Percentiles rank a stretch among this genome's conserved stretches.
Evolutionary conservation across 2,797 vertebrate species (phyloP).

Genomic region (Antrozous pallidus): DNA sequence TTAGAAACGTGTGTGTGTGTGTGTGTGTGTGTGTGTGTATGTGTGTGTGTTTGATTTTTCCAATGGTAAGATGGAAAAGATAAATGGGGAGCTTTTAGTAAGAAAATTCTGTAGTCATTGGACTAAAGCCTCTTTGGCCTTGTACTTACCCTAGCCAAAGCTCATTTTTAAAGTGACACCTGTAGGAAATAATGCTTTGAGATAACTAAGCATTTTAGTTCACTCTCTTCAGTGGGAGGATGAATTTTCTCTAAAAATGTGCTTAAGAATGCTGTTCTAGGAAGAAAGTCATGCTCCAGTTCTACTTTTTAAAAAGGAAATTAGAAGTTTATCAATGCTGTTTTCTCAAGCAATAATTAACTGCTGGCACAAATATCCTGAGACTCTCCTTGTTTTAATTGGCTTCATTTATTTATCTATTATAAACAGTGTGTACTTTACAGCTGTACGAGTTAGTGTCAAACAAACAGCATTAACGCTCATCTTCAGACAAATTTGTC

Average conservation of each 20-base stretch:
- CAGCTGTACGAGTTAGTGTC: neutral
- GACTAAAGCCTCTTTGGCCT: neutral
- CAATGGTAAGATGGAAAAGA: neutral
- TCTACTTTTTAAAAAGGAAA: slow-evolving; percentile 38
- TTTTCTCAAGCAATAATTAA: slow-evolving; percentile 45
- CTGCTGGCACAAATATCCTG: neutral
- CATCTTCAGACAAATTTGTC: neutral
- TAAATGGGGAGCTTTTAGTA: neutral
- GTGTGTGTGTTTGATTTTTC: neutral
- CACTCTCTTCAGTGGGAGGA: neutral
- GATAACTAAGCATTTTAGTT: neutral
- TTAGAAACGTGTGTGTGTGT: neutral
- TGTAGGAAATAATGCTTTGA: neutral
- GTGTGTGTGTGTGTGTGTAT: too few relatives aligned
- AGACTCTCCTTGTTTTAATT: slow-evolving; percentile 34
- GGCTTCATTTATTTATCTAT: slow-evolving; percentile 53
- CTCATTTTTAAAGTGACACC: neutral
- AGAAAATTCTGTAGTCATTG: neutral
- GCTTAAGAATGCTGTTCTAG: neutral
- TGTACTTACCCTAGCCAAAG: neutral
- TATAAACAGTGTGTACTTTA: neutral
- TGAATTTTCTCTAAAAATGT: neutral
- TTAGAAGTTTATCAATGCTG: neutral
- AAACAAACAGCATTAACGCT: neutral
- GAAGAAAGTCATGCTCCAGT: neutral